Conservation (phyloP, 2,888 invertebrate genomes). For the Philaethria dido region DNA sequence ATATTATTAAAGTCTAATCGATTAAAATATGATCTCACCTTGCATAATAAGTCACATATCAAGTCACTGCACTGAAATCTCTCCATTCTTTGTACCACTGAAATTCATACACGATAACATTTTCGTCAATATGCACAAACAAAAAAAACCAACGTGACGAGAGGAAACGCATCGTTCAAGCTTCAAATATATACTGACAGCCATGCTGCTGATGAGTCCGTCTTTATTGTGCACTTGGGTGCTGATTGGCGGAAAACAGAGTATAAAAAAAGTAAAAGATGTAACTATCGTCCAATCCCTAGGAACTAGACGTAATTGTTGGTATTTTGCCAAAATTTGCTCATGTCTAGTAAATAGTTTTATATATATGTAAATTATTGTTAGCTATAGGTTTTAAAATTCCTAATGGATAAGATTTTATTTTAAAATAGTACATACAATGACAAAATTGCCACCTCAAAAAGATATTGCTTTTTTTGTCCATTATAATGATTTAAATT, state of each 20-base stretch:
- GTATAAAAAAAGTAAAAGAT: slow-evolving; percentile 65
- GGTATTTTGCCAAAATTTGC: slow-evolving; percentile 60
- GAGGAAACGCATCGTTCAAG: slow-evolving; percentile 93
- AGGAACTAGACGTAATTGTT: slow-evolving; percentile 61
- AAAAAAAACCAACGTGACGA: slow-evolving; percentile 86
- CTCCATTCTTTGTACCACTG: slow-evolving; percentile 80
- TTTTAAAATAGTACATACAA: not conserved
- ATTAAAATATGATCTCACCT: slow-evolving; percentile 56
- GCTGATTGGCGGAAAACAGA: slow-evolving; percentile 85
- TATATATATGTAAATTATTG: slow-evolving; percentile 18
- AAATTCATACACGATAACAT: slow-evolving; percentile 83
- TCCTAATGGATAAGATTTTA: not conserved
- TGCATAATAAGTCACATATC: slow-evolving; percentile 64
- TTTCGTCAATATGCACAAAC: slow-evolving; percentile 80
- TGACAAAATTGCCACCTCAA: not conserved
- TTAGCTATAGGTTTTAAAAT: slow-evolving; percentile 5
- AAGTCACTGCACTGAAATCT: slow-evolving; percentile 81
- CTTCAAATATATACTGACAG: slow-evolving; percentile 99
- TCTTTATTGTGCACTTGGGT: slow-evolving; percentile 89
- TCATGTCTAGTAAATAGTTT: not conserved
- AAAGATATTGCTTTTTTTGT: not conserved
- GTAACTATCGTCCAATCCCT: slow-evolving; percentile 63
- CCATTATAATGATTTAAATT: not conserved
- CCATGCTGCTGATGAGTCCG: slow-evolving; percentile 94
- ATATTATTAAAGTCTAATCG: not conserved